These are phyloP conservation scores for Silurus glanis DNA, from an alignment of 2,113 vertebrate genomes.

Conservation along the genomic window DNA sequence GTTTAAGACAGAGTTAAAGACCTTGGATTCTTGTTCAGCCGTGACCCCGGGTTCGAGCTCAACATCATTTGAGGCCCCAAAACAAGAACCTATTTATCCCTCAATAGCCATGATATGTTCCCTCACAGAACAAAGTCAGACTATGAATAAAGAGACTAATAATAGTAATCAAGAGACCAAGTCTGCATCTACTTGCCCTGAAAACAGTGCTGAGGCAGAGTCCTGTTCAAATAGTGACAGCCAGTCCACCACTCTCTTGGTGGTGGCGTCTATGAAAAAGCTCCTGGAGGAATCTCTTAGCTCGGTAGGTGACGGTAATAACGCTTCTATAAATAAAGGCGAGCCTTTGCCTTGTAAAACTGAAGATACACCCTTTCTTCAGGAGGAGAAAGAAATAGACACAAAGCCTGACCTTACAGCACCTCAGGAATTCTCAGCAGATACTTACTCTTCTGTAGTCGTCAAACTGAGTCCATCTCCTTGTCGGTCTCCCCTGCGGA, in stretches of 20 bases:
- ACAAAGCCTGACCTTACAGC: conserved; percentile 47
- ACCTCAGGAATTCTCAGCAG: conserved; percentile 36
- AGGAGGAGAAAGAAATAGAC: conserved; percentile 46
- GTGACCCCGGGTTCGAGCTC: background rate
- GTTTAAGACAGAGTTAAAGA: conserved; percentile 72
- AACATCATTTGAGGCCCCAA: conserved; percentile 50
- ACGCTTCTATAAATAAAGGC: conserved; percentile 38
- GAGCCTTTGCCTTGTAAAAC: conserved; percentile 46
- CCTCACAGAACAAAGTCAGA: conserved; percentile 55
- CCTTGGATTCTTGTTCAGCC: conserved; percentile 37
- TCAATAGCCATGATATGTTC: conserved; percentile 48
- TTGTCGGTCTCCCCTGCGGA: background rate
- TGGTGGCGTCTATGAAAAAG: conserved; percentile 77
- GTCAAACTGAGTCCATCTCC: conserved; percentile 47
- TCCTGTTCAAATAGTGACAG: conserved; percentile 59
- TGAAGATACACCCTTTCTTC: conserved; percentile 23
- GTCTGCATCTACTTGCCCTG: conserved; percentile 44
- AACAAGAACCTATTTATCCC: conserved; percentile 61
- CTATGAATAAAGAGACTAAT: background rate
- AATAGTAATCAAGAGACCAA: conserved; percentile 53
- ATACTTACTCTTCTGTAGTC: conserved; percentile 53
- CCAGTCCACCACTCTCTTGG: conserved; percentile 71
- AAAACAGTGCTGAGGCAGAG: conserved; percentile 58
- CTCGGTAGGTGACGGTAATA: conserved; percentile 59
- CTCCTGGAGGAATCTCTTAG: conserved; percentile 74